Conservation (phyloP, 1,140 invertebrate genomes). For the Lasaia peninsularis region DNA sequence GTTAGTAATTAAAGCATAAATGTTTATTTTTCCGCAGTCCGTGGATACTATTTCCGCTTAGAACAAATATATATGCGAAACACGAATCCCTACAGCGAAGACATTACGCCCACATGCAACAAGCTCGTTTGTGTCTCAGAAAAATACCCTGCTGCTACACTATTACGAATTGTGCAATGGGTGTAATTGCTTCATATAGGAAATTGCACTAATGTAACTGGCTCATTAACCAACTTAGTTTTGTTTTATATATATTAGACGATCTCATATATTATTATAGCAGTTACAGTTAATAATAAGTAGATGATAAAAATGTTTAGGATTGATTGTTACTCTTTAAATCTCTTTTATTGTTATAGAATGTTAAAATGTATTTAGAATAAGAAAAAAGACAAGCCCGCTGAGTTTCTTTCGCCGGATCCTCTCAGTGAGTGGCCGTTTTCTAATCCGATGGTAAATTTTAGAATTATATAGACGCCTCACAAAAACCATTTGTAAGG, state of each 20-base stretch:
- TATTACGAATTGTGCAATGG: constrained; percentile 4
- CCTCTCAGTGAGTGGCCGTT: too few species aligned
- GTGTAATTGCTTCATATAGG: constrained; percentile 1
- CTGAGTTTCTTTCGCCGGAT: too few species aligned
- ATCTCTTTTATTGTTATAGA: too few species aligned
- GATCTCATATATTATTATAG: constrained; percentile 11
- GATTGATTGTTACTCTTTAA: too few species aligned
- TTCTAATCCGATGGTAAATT: too few species aligned
- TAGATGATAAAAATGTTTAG: too few species aligned
- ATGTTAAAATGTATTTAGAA: too few species aligned
- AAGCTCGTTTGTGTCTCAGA: constrained; percentile 17
- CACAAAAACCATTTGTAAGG: too few species aligned
- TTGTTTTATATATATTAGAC: background rate
- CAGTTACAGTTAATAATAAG: too few species aligned
- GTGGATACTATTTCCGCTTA: constrained; percentile 16
- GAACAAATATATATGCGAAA: constrained; percentile 19
- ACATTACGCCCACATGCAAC: constrained; percentile 19
- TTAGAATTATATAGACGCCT: too few species aligned
- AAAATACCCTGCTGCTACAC: constrained; percentile 15
- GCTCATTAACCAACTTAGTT: background rate
- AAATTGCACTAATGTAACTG: constrained; percentile 6
- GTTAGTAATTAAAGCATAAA: constrained; percentile 7
- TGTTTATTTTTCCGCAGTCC: constrained; percentile 14
- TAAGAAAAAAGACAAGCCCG: too few species aligned
- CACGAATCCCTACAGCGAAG: constrained; percentile 17